Conservation (phyloP, 2,113 vertebrate genomes). For the Saccopteryx bilineata region DNA sequence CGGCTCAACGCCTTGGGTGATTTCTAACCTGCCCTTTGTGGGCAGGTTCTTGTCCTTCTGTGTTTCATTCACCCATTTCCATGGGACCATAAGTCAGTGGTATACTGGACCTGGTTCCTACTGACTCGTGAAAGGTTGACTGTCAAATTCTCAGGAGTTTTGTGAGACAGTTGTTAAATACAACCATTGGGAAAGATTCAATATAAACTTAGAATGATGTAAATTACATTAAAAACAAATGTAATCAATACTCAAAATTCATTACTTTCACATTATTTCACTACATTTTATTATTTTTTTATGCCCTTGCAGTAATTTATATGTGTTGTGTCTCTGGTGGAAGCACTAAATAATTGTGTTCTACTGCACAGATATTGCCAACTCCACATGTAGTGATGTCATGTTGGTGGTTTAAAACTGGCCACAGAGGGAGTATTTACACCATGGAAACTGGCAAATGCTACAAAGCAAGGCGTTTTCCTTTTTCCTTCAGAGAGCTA, state of each 20-base stretch:
- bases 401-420: background rate
- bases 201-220: background rate
- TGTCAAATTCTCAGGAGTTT: background rate
- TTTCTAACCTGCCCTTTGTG: background rate
- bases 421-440: background rate
- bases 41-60: background rate
- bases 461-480: background rate
- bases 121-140: background rate
- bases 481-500: background rate
- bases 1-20: background rate
- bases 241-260: background rate
- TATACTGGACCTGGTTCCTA: background rate
- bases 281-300: background rate
- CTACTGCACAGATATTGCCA: background rate
- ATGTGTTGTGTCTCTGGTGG: background rate
- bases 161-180: background rate
- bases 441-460: background rate
- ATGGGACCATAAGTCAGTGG: background rate
- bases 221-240: background rate
- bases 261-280: background rate
- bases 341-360: background rate
- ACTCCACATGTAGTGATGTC: background rate
- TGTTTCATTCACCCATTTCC: background rate
- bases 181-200: background rate
- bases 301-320: background rate